Conservation (phyloP, 1,140 invertebrate genomes). For the Elysia chlorotica region DNA sequence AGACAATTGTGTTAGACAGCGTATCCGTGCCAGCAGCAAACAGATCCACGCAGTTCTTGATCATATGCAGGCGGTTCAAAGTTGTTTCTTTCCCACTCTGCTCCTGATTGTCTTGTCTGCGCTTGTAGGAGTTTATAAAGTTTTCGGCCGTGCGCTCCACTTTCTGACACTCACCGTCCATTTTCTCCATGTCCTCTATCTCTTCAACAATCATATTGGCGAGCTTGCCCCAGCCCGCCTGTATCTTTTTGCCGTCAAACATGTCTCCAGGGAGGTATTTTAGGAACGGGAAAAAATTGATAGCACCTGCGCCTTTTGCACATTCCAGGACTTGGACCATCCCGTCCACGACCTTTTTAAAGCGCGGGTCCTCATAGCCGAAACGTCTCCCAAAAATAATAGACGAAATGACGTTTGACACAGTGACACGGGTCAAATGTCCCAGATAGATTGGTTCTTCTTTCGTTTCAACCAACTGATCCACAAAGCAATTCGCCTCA, state of each 20-base stretch:
- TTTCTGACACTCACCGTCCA: neutral
- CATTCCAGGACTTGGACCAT: slow-evolving; percentile 9
- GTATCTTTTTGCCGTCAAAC: slow-evolving; percentile 20
- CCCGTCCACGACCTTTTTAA: slow-evolving; percentile 10
- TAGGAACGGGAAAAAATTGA: slow-evolving; percentile 28
- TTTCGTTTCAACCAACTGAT: slow-evolving; percentile 3
- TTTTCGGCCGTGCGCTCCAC: slow-evolving; percentile 5
- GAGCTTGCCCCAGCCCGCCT: no score
- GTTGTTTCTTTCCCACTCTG: neutral
- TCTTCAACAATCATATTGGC: slow-evolving; percentile 12
- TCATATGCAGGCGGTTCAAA: slow-evolving; percentile 19
- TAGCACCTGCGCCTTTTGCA: neutral
- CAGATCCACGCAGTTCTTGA: slow-evolving; percentile 17
- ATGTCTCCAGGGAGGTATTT: slow-evolving; percentile 31
- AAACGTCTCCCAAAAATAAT: slow-evolving; percentile 41
- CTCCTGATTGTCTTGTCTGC: slow-evolving; percentile 11
- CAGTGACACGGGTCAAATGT: slow-evolving; percentile 8
- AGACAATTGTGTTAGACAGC: slow-evolving; percentile 79
- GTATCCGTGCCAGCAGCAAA: slow-evolving; percentile 87
- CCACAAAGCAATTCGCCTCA: slow-evolving; percentile 18
- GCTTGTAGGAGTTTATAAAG: slow-evolving; percentile 35
- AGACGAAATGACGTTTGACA: slow-evolving; percentile 35
- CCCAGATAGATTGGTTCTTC: slow-evolving; percentile 23
- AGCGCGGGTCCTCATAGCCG: slow-evolving; percentile 57
- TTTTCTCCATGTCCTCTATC: neutral